phyloP scores from a whole-genome alignment of 2,113 vertebrate species.

The Desmodus rotundus region DNA sequence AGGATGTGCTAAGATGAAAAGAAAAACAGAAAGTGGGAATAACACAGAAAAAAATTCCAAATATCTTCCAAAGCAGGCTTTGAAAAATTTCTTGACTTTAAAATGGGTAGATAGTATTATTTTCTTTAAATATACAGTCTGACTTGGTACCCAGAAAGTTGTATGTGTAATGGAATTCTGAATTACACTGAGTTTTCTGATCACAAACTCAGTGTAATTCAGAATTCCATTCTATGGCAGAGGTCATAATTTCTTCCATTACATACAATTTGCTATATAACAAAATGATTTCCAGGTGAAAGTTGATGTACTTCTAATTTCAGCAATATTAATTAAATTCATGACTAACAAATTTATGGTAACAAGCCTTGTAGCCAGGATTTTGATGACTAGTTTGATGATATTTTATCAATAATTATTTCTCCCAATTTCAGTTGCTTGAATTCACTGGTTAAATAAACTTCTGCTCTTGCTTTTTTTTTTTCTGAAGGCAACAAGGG shows the following conservation, averaged over 20 bases:
- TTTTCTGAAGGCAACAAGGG: background rate
- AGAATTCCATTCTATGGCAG: background rate
- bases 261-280: background rate
- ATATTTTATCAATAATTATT: conserved; percentile 13
- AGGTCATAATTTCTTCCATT: background rate
- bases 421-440: background rate
- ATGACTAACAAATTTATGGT: background rate
- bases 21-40: background rate
- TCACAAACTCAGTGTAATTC: background rate
- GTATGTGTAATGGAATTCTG: background rate
- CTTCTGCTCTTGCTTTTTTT: background rate
- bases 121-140: background rate
- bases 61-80: background rate
- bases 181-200: background rate
- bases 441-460: background rate
- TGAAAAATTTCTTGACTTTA: background rate
- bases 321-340: background rate
- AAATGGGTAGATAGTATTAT: background rate
- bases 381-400: background rate
- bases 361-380: background rate
- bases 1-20: background rate
- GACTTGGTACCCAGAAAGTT: background rate
- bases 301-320: background rate
- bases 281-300: background rate
- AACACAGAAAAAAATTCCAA: background rate